Evolutionary conservation across 2,888 invertebrate genomes (phyloP), one percentile per base, ranked within the genome.

Genomic region (Eledone cirrhosa): DNA sequence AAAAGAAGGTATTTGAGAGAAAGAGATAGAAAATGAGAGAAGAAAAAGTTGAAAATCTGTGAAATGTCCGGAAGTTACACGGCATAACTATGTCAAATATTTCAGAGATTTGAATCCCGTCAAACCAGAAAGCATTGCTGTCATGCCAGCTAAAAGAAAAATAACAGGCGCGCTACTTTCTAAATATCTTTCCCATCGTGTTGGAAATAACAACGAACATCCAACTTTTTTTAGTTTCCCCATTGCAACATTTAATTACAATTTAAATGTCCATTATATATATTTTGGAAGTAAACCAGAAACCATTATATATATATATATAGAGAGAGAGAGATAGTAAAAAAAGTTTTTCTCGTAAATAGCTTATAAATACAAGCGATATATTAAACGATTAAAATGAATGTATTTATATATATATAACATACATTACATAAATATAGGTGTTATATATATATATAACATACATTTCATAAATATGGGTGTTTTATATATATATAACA

Each of bases 81-180:
- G 69, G 69, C 69, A 31, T n/a, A 67, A 41, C 31, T 72, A 72
- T 72, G 69, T 41, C 69, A 72, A 72, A 13, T 72, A 72, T 72
- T 72, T 41, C 69, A 72, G 69, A 72, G 31, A 72, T 72, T 72
- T 31, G 31, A 72, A 72, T 31, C 69, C 69, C 69, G 69, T 72
- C 69, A 72, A n/a, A 41, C 31, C 33, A 72, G 5, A 33, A n/a
- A 67, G 31, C 69, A 72, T 72, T 72, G 69, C 69, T 72, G 69
- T 31, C 69, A 72, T 72, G 69, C 69, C 41, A 33, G 69, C 19
- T 72, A 16, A 22, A 53, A 33, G 67, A 29, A 72, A n/a, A 72
- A 31, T n/a, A 33, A n/a, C 33, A 29, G 22, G 24, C 69, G n/a
- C 31, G 41, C 41, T 31, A 31, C 69, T 16, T 41, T 33, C 69